Base-by-base conservation (phyloP, 2,888 invertebrate species). In the Lydus trimaculatus region DNA sequence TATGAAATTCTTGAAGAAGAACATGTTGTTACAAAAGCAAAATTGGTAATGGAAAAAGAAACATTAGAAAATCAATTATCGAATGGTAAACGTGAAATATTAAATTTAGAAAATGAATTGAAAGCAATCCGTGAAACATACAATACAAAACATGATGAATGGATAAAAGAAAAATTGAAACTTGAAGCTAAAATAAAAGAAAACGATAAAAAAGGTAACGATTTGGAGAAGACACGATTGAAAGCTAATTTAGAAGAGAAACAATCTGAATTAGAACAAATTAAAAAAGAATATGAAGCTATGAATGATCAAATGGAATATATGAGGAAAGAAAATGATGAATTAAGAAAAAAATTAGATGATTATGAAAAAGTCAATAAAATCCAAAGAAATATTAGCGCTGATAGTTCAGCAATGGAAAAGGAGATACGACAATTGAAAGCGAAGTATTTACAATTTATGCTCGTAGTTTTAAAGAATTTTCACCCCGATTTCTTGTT, bases 341-440 rank as follows among this genome's bases (percentile, higher is more conserved):
- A 95, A 80, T 85, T 94, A 2, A 90, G 89, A 74, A 89, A 91
- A 76, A 95, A 95, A 82, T 83, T 96, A 36, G 95, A 94, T 80
- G 96, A 96, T 84, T 95, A 92, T 82, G 93, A 94, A 80, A 92
- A 92, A 82, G 92, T 96, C 2, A 91, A 92, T 58, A 95, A 95
- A 85, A 90, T 94, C 20, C 94, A 96, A 80, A 88, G 92, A 73
- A 93, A 91, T 67, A 88, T 94, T 58, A 91, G 91, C 65, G 91
- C 92, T 2, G 95, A 94, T 76, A 93, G 92, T 66, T 88, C 90
- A 0, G 90, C 91, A 25, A 86, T 94, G 73, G 95, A 95, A 75
- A 89, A 90, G 28, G 95, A 96, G 84, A 87, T 96, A 23, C 88
- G 90, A 71, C 90, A 91, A 64, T 82, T 94, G 39, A 91, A 91